Base-by-base conservation (phyloP, 1,140 invertebrate species). In the Augochlora pura region DNA sequence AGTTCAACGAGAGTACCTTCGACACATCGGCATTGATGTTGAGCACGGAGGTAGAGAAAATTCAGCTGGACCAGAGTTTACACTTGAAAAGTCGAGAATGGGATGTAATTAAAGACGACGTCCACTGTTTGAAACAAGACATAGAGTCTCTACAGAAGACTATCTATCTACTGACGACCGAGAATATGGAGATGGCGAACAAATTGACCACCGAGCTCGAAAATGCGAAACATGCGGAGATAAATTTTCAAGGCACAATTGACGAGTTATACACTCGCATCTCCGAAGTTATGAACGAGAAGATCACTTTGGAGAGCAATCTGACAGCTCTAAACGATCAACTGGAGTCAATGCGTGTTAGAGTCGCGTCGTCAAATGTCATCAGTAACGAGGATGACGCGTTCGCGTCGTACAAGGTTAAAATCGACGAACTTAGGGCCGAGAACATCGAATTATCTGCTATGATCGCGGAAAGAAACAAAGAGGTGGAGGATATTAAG, bases 391-490 rank as follows among this genome's bases (percentile, higher is more conserved):
- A 87, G 18, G 73, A 87, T 18, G 38, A 83, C 0, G 71, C 84
- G 9, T 42, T 87, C 25, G 38, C 63, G 42, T 73, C 85, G 38
- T 84, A 85, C 62, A 38, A 77, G 32, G 32, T 2, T 21, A 78
- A 78, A 64, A 85, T 80, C 39, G 38, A 87, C 81, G 5, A 88
- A 87, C 73, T 92, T 12, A 91, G 77, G 2, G 80, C 64, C 0
- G 91, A 91, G 63, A 93, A 93, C 84, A 77, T 85, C 14, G 88
- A 90, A 23, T 72, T 91, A 18, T 81, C 86, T 2, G 78, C 67
- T 0, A 78, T 81, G 64, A 78, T 92, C 0, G 77, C 75, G 2
- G 79, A 85, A 1, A 83, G 80, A 14, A 88, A 81, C 39, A 84
- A 77, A 25, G 81, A 90, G 2, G 66, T 80, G 0, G 65, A 79